Evolutionary conservation across 2,888 invertebrate species (phyloP).

Genomic region (Balanococcus diminutus): DNA sequence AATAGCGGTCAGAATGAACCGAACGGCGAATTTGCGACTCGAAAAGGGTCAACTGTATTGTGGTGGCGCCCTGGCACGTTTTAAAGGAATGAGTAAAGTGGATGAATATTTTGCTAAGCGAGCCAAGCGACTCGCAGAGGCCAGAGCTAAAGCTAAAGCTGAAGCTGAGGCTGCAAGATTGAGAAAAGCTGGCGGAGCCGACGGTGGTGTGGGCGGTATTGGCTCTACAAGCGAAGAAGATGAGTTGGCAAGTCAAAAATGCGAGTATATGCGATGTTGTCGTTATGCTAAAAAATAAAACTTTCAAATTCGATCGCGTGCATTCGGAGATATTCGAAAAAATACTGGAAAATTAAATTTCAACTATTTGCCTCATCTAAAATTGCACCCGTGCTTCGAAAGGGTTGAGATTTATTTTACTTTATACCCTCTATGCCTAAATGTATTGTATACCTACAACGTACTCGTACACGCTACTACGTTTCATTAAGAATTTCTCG

Average conservation of each 20-base stretch:
- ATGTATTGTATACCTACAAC: too few species aligned
- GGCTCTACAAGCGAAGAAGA: background rate
- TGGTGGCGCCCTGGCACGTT: background rate
- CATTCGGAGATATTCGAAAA: too few species aligned
- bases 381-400: too few species aligned
- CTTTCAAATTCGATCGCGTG: background rate
- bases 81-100: background rate
- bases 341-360: too few species aligned
- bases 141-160: background rate
- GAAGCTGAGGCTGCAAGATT: background rate
- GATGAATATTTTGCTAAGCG: background rate
- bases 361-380: too few species aligned
- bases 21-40: conserved; percentile 31
- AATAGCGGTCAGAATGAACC: conserved; percentile 15
- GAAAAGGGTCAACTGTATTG: background rate
- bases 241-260: background rate
- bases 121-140: background rate
- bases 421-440: too few species aligned
- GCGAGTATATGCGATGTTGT: background rate
- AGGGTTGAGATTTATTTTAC: too few species aligned
- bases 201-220: background rate
- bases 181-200: background rate
- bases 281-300: background rate
- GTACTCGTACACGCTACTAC: too few species aligned
- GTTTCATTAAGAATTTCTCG: too few species aligned